Evolutionary conservation across 2,797 vertebrate genomes (phyloP).

Genomic region (Pangasius mekongensis): DNA sequence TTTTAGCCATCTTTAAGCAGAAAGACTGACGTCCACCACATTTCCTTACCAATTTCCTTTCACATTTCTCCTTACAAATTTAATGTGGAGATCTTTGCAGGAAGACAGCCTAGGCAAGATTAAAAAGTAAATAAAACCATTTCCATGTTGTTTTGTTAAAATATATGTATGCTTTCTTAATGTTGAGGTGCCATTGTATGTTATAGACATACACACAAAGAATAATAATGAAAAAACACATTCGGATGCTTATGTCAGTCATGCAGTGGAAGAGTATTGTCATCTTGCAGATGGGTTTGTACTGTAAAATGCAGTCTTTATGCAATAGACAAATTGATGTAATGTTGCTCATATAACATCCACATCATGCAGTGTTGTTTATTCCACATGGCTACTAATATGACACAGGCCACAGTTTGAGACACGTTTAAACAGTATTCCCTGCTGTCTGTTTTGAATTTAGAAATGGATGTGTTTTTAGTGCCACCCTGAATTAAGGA

Average conservation of each 20-base stretch:
- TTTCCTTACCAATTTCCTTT: neutral
- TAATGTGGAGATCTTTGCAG: neutral
- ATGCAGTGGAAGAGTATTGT: neutral
- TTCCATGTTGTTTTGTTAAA: neutral
- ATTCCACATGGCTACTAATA: conserved; percentile 42
- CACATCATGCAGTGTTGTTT: conserved; percentile 40
- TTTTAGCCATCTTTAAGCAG: neutral
- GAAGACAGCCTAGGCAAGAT: neutral
- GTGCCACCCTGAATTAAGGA: neutral
- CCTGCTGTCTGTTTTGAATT: conserved; percentile 44
- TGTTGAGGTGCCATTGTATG: neutral
- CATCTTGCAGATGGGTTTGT: neutral
- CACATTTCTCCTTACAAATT: neutral
- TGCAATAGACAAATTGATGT: neutral
- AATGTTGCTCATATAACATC: neutral
- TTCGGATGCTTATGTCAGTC: neutral
- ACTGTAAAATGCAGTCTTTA: neutral
- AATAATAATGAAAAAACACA: neutral
- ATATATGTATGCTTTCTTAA: neutral
- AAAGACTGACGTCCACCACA: neutral
- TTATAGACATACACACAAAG: neutral
- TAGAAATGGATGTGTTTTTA: neutral
- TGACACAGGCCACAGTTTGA: conserved; percentile 37
- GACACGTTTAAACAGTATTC: conserved; percentile 11
- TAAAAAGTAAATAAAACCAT: neutral